A percentile compares a stretch with the other conserved stretches of the same genome.
Conservation (phyloP, 1,140 invertebrate genomes). For the Drosophila triauraria region DNA sequence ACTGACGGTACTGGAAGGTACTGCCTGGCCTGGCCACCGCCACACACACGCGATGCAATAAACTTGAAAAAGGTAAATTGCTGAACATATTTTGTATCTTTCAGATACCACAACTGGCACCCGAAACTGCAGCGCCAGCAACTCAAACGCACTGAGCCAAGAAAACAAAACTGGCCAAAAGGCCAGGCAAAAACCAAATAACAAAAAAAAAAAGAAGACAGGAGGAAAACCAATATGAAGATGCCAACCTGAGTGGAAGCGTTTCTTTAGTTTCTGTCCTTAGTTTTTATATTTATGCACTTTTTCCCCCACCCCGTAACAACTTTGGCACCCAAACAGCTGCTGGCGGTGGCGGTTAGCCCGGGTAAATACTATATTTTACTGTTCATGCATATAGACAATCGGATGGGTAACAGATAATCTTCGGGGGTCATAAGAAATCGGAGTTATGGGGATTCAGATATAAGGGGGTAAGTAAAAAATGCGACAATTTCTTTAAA, state of each 20-base stretch:
- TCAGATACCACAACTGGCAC: slow-evolving; percentile 58
- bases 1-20: slow-evolving; percentile 6
- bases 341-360: slow-evolving; percentile 12
- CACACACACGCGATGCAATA: slow-evolving; percentile 62
- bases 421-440: slow-evolving; percentile 33
- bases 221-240: slow-evolving; percentile 51
- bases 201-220: background rate
- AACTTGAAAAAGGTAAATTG: slow-evolving; percentile 75
- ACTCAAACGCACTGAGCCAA: slow-evolving; percentile 38
- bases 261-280: slow-evolving; percentile 35
- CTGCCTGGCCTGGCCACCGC: slow-evolving; percentile 15
- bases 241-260: slow-evolving; percentile 47
- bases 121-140: slow-evolving; percentile 47
- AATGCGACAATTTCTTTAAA: background rate
- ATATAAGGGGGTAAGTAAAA: background rate
- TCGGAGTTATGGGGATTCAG: slow-evolving; percentile 24
- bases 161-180: slow-evolving; percentile 38
- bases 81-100: slow-evolving; percentile 69
- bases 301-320: slow-evolving; percentile 14
- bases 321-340: slow-evolving; percentile 54
- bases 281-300: slow-evolving; percentile 57
- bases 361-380: slow-evolving; percentile 50
- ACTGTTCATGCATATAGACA: slow-evolving; percentile 15
- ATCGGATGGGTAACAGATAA: slow-evolving; percentile 44
- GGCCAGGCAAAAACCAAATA: background rate